A percentile compares a stretch with the other conserved stretches of the same genome.
phyloP scores from a whole-genome alignment of 2,797 vertebrate species.

The Diplodus sargus region DNA sequence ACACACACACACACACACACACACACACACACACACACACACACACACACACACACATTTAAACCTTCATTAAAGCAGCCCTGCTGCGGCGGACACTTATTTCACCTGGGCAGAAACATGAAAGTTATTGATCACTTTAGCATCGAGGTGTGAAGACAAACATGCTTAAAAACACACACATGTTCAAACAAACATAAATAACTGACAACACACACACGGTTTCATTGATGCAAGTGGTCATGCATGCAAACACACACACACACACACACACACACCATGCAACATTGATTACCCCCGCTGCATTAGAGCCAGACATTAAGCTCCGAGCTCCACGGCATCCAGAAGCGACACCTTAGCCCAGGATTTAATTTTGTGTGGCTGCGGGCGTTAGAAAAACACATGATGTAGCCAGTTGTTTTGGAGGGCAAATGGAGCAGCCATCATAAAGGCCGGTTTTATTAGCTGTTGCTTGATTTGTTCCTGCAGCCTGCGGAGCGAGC shows the following conservation, averaged over 20 bases:
- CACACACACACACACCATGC: constrained; percentile 50
- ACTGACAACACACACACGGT: background rate
- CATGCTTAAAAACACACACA: constrained; percentile 19
- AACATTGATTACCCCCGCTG: constrained; percentile 83
- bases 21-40: constrained; percentile 21
- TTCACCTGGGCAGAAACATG: constrained; percentile 29
- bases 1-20: constrained; percentile 20
- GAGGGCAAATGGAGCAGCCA: constrained; percentile 80
- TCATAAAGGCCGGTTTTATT: constrained; percentile 96
- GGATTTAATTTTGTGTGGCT: constrained; percentile 93
- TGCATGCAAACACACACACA: constrained; percentile 41
- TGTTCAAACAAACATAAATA: background rate
- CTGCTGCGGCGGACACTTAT: constrained; percentile 51
- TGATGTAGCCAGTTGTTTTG: constrained; percentile 97
- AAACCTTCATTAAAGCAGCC: constrained; percentile 1
- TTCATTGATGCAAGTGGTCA: constrained; percentile 2
- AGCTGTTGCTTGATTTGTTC: constrained; percentile 99
- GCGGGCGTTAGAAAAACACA: constrained; percentile 94
- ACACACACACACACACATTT: constrained; percentile 14
- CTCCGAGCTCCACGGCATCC: constrained; percentile 81
- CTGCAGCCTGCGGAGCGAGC: constrained; percentile 92
- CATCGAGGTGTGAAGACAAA: constrained; percentile 57
- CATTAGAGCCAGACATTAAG: constrained; percentile 87
- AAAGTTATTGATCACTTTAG: constrained; percentile 45
- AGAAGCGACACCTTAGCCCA: constrained; percentile 93